Evolutionary conservation across 2,888 invertebrate species (phyloP), one percentile per base, ranked within the genome.

Genomic region (Caenorhabditis sp.): DNA sequence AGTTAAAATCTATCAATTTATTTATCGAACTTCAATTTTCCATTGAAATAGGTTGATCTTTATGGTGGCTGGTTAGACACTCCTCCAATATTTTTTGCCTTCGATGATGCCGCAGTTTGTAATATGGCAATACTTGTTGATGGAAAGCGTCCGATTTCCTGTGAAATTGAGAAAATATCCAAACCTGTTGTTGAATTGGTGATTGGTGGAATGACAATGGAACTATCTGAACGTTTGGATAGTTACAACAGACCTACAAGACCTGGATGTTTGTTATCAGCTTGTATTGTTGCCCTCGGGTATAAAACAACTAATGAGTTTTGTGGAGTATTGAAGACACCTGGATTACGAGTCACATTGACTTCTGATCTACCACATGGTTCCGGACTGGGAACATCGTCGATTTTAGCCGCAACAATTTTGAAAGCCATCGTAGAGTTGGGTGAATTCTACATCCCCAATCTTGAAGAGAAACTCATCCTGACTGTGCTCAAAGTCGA

Each of bases 61-160:
- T 81, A 68, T 54, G 91, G 91, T 1, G 91, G 91, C 0, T 91
- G 91, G 91, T 89, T 90, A 1, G 91, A 91, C 84, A 91, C 91
- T 3, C 91, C 91, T 7, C 91, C 91, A 1, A 90, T 91, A 63
- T 90, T 90, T 12, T 91, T 90, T 77, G 90, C 89, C 69, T 90
- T 90, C 4, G 56, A 67, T 0, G 90, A 90, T 3, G 88, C 89
- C 20, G 89, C 89, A 31, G 89, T 89, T 12, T 89, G 91, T 10
- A 89, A 90, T 67, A 67, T 88, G 63, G 90, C 90, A 10, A 83
- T 91, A 14, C 81, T 87, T 26, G 83, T 91, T 31, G 89, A 90
- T 84, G 90, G 88, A 86, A 89, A 61, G 72, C 67, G 67, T 36
- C 70, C 77, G 10, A 71, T 77, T 38, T 38, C 26, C 5, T 71